Evolutionary conservation across 2,888 invertebrate genomes (phyloP).

Genomic region (Parasteatoda lunata): DNA sequence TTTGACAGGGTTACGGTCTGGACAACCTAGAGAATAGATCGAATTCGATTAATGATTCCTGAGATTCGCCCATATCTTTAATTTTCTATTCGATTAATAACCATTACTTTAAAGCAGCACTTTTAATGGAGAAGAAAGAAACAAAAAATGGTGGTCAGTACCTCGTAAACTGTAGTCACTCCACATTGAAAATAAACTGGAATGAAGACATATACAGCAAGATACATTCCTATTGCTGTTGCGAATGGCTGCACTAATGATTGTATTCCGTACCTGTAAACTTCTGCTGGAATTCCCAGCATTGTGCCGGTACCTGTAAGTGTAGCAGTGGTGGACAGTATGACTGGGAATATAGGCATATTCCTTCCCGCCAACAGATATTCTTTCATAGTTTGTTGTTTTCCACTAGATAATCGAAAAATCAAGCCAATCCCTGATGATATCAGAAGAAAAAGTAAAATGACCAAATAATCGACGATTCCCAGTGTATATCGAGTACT

Average conservation of each 20-base stretch:
- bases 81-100: background rate
- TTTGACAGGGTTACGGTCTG: too few relatives aligned
- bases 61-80: too few relatives aligned
- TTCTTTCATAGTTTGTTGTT: background rate
- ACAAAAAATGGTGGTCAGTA: background rate
- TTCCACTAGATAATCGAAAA: background rate
- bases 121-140: background rate
- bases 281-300: constrained; percentile 17
- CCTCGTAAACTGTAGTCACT: constrained; percentile 25
- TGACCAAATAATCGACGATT: constrained; percentile 6
- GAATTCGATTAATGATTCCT: too few relatives aligned
- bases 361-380: constrained; percentile 24
- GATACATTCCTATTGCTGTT: background rate
- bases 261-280: constrained; percentile 23
- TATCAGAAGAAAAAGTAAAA: background rate
- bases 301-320: background rate
- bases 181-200: constrained; percentile 21
- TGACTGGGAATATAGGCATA: constrained; percentile 17
- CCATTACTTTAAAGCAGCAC: too few relatives aligned
- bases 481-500: background rate
- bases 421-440: constrained; percentile 6
- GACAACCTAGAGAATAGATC: too few relatives aligned
- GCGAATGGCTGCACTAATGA: background rate
- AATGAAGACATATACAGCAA: constrained; percentile 10
- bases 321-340: constrained; percentile 13